Evolutionary conservation across 2,113 vertebrate species (phyloP).

Genomic region (Neomonachus schauinslandi): DNA sequence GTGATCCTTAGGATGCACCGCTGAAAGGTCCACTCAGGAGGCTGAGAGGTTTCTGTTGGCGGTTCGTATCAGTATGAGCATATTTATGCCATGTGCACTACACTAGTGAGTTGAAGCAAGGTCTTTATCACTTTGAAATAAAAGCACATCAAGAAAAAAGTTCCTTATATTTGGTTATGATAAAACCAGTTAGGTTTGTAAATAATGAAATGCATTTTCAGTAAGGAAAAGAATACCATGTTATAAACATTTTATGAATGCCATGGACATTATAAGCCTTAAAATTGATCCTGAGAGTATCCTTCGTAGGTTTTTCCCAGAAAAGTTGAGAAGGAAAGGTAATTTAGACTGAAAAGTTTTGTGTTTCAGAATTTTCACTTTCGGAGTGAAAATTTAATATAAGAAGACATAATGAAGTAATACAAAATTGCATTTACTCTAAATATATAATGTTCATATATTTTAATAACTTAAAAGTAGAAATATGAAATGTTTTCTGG

Average conservation of each 20-base stretch:
- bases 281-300: background rate
- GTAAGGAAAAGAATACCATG: background rate
- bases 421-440: background rate
- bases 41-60: background rate
- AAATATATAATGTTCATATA: background rate
- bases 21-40: background rate
- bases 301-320: slow-evolving; percentile 15
- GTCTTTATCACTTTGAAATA: background rate
- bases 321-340: background rate
- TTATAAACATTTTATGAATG: background rate
- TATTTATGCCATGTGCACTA: background rate
- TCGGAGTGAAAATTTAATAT: background rate
- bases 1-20: background rate
- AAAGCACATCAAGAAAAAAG: background rate
- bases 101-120: background rate
- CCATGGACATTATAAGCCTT: background rate
- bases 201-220: slow-evolving; percentile 35
- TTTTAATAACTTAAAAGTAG: background rate
- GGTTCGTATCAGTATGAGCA: background rate
- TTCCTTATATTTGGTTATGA: background rate
- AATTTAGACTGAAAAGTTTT: slow-evolving; percentile 20
- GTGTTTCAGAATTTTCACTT: background rate
- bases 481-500: background rate
- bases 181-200: background rate
- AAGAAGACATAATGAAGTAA: background rate